Evolutionary conservation across 2,113 vertebrate species (phyloP), one percentile per base, ranked within the genome.

Genomic region (Mesembrinibis cayennensis): DNA sequence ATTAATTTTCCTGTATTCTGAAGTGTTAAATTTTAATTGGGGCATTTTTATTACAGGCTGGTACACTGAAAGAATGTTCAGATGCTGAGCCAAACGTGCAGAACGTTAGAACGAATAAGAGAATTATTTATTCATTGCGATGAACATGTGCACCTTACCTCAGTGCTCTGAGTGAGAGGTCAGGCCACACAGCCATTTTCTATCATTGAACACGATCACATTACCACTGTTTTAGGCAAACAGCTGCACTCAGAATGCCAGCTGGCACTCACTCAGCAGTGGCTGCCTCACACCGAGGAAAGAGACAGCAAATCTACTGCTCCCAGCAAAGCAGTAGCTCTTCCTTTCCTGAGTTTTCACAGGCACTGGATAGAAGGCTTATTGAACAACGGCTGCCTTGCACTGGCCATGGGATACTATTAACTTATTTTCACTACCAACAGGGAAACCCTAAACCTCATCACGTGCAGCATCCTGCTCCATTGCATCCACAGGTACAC

Each of bases 21-120:
- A 79, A 90, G 93, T 91, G 81, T 95, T 97, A 93, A n/a, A 89
- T 95, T 94, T 94, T 95, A 95, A 95, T 92, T 95, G 74, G 58
- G 32, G 26, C n/a, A 85, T 77, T 92, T 95, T 89, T 87, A 70
- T 82, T 95, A 69, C 69, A 94, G 83, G 29, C n/a, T 65, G 18
- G 62, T 62, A 90, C 50, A 70, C 38, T 44, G 61, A 52, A 94
- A 79, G 56, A 95, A 76, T 47, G 62, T 73, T 86, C 71, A 86
- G 78, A 82, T 25, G 18, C 36, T 73, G 30, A 73, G 86, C 55
- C 77, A 88, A 94, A 92, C 2, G 13, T 22, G 56, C 8, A 10
- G 25, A 89, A 65, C 44, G 20, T 84, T 87, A 79, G 23, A 89
- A 83, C 0, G 6, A 73, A 36, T 66, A 70, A 67, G 38, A 62